Base-by-base conservation (phyloP, 2,888 invertebrate species). In the Oasisia sp. region DNA sequence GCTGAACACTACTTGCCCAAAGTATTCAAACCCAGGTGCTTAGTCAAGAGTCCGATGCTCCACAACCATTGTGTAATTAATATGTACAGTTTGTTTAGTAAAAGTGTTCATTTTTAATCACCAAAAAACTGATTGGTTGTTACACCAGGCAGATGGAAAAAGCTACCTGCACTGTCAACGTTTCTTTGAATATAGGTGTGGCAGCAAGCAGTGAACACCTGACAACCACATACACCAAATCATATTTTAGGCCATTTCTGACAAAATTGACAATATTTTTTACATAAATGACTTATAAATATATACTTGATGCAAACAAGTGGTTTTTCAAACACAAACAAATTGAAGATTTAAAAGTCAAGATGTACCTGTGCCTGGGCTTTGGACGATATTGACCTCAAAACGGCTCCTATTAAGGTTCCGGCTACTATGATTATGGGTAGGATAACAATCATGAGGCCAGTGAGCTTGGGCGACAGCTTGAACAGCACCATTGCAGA, bases 381-480 rank as follows among this genome's bases (percentile, higher is more conserved):
- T 93, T 97, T 97, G 94, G 97, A 97, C 0, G 99, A 98, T 50
- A 98, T 96, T 92, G 97, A 97, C 92, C 99, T 97, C 92, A 99
- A 97, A 32, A 98, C 96, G 5, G 97, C 97, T 0, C 99, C 99
- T 94, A 99, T 97, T 92, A 98, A 97, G 0, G 98, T 97, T 90
- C 99, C 99, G n/a, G 98, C 97, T 32, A 97, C 97, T 93, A 99
- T 98, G 14, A 99, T 97, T 0, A 98, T 97, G 0, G 99, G 99
- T 38, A 99, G 97, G 92, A 98, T 98, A n/a, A 98, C 96, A 94
- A 98, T 96, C 92, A 99, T 98, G 89, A 98, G 97, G 0, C 97
- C 97, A 0, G 99, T 99, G 97, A 99, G 97, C 95, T 98, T 98
- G 0, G 99, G 98, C 0, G 99, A 99, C 95, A 99, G 98, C 89